Evolutionary conservation across 53 echinoderm and acorn worm genomes (phyloP).

Genomic region (Zoroaster sp.): DNA sequence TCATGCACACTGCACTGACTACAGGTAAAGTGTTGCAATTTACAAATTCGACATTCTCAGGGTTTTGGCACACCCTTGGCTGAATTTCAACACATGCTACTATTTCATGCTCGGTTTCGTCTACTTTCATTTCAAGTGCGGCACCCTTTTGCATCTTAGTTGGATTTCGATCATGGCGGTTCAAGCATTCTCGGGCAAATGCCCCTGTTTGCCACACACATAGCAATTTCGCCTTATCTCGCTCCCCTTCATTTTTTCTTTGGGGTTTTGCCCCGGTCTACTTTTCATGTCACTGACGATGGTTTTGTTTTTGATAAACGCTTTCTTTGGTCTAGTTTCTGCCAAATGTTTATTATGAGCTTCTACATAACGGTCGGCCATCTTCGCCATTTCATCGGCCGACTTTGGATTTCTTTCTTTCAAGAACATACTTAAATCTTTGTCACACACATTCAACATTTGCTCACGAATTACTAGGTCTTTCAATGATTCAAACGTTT

Average conservation of each 20-base stretch:
- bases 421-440: constrained; percentile 56
- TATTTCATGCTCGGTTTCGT: background rate
- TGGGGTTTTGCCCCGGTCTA: background rate
- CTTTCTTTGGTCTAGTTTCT: background rate
- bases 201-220: constrained; percentile 39
- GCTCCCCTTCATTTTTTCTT: background rate
- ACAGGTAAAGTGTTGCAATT: background rate
- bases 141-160: too few species aligned
- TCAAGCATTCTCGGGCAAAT: constrained; percentile 37
- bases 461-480: constrained; percentile 61
- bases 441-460: constrained; percentile 54
- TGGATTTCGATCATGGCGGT: background rate
- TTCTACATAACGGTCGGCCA: constrained; percentile 61
- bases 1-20: constrained; percentile 8
- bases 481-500: constrained; percentile 28
- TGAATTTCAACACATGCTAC: background rate
- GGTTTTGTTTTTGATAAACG: background rate
- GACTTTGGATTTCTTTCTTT: constrained; percentile 58
- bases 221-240: constrained; percentile 1
- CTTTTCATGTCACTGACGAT: background rate
- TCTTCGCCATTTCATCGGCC: constrained; percentile 15
- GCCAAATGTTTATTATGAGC: constrained; percentile 11
- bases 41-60: background rate
- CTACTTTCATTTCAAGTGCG: too few species aligned
- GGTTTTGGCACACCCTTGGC: background rate